Percentiles rank a stretch among this genome's conserved stretches.
Conservation (phyloP, 2,888 invertebrate genomes). For the Hemicrepidius hirtus region DNA sequence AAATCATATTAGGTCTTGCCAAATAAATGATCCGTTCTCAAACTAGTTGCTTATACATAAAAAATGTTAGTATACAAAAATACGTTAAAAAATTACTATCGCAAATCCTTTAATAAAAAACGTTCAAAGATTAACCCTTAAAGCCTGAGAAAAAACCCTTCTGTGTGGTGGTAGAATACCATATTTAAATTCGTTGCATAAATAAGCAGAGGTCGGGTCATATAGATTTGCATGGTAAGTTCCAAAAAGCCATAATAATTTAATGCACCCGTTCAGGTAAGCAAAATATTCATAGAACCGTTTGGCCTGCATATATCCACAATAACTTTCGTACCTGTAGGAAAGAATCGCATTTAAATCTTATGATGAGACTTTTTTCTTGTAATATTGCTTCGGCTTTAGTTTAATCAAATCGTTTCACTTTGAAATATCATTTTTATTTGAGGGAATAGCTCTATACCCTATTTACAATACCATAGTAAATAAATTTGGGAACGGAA, state of each 20-base stretch:
- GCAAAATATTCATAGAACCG: conserved; percentile 52
- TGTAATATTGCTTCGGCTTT: conserved; percentile 59
- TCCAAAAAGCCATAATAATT: conserved; percentile 68
- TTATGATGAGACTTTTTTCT: conserved; percentile 55
- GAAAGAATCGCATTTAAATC: conserved; percentile 55
- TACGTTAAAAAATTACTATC: conserved; percentile 50
- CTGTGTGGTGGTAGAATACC: conserved; percentile 62
- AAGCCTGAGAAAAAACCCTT: conserved; percentile 67
- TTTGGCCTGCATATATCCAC: conserved; percentile 55
- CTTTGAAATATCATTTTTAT: conserved; percentile 52
- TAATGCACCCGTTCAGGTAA: conserved; percentile 68
- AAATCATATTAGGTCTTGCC: no score
- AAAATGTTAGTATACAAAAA: conserved; percentile 44
- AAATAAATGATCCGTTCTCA: no score
- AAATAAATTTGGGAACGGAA: conserved; percentile 58
- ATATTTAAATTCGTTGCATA: conserved; percentile 71
- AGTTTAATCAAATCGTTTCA: conserved; percentile 57
- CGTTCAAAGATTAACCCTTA: conserved; percentile 52
- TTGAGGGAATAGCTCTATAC: conserved; percentile 13
- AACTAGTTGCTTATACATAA: conserved; percentile 2
- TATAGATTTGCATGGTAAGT: conserved; percentile 70
- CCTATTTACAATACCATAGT: conserved; percentile 33
- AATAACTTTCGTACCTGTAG: conserved; percentile 52
- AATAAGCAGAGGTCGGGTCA: conserved; percentile 67
- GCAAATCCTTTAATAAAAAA: conserved; percentile 51